Conservation (phyloP, 1,140 invertebrate genomes). For the Drosophila mojavensis region DNA sequence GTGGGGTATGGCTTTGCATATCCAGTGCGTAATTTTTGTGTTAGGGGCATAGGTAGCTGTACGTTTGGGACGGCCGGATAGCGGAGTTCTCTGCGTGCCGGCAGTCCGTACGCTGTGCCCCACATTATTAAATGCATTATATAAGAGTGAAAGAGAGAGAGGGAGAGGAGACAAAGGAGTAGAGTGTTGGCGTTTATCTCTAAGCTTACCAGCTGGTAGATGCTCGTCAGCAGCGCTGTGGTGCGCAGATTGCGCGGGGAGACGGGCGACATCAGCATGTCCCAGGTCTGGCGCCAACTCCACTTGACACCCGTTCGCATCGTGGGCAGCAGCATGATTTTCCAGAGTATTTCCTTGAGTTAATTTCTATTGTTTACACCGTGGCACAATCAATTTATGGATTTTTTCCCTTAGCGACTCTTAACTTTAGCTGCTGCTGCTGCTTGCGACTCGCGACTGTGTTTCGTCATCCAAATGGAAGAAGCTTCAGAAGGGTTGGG, state of each 20-base stretch:
- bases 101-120: conserved; percentile 58
- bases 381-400: conserved; percentile 70
- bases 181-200: background rate
- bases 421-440: conserved; percentile 34
- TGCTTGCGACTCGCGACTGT: conserved; percentile 54
- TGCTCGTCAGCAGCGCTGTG: conserved; percentile 74
- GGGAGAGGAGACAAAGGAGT: too few species aligned
- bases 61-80: conserved; percentile 39
- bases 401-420: conserved; percentile 57
- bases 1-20: conserved; percentile 84
- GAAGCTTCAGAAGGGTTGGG: conserved; percentile 37
- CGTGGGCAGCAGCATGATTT: conserved; percentile 64
- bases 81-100: conserved; percentile 57
- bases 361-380: conserved; percentile 15
- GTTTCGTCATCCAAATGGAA: conserved; percentile 72
- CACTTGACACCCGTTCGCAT: conserved; percentile 52
- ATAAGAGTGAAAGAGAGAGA: conserved; percentile 13
- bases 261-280: conserved; percentile 69
- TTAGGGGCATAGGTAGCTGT: conserved; percentile 57
- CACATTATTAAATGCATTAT: conserved; percentile 32
- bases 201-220: conserved; percentile 80
- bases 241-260: conserved; percentile 75
- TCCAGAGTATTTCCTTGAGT: conserved; percentile 1
- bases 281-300: conserved; percentile 58
- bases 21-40: conserved; percentile 83